A percentile compares a stretch with the other conserved stretches of the same genome.
These are phyloP conservation scores for Formica aserva DNA, from an alignment of 2,888 invertebrate species.

Conservation along the genomic window DNA sequence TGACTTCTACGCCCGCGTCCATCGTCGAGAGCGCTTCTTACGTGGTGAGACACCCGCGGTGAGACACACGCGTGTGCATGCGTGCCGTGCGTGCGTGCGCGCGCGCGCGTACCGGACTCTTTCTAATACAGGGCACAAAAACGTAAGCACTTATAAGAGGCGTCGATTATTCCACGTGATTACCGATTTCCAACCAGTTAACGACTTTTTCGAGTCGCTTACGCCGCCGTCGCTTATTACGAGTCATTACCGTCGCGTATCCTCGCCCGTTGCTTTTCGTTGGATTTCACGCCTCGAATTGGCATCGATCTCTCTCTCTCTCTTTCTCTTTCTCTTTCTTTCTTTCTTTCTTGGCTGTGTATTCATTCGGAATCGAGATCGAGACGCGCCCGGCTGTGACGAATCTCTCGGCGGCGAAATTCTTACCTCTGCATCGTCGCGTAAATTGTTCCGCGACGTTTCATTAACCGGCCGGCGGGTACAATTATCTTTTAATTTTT, in stretches of 20 bases:
- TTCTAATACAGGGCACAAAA: constrained; percentile 71
- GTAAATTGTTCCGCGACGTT: constrained; percentile 32
- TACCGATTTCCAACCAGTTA: constrained; percentile 83
- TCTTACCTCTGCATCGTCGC: constrained; percentile 3
- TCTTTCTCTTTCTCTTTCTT: too few species aligned
- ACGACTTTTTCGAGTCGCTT: constrained; percentile 83
- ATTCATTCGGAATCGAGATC: constrained; percentile 51
- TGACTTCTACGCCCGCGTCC: constrained; percentile 60
- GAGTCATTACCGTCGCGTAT: constrained; percentile 73
- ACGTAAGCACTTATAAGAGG: constrained; percentile 79
- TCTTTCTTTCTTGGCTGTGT: neutral
- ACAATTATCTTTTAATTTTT: constrained; percentile 3
- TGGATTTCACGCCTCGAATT: constrained; percentile 77
- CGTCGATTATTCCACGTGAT: constrained; percentile 82
- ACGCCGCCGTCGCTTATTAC: constrained; percentile 68
- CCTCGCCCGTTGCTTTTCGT: constrained; percentile 66
- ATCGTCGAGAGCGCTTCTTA: constrained; percentile 62
- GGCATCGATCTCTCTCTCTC: constrained; percentile 72
- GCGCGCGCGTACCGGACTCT: constrained; percentile 19
- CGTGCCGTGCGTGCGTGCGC: neutral
- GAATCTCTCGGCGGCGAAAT: constrained; percentile 44
- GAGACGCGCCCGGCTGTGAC: constrained; percentile 42
- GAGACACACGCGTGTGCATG: constrained; percentile 17
- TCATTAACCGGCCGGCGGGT: neutral
- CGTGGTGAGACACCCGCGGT: constrained; percentile 53